Evolutionary conservation across 2,888 invertebrate species (phyloP).

Genomic region (Mechanitis mazaeus): DNA sequence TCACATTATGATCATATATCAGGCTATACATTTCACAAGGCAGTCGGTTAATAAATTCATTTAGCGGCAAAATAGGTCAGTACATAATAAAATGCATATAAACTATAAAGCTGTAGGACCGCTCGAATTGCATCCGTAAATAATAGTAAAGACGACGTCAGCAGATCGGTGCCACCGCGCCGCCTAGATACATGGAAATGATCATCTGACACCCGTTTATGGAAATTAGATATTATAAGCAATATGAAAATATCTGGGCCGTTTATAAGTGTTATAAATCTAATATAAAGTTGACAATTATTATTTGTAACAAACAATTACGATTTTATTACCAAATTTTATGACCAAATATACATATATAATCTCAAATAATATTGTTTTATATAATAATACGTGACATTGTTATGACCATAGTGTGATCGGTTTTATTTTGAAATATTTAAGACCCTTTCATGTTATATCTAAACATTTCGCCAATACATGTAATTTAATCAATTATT

Average conservation of each 20-base stretch:
- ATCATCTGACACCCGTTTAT: background rate
- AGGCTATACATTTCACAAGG: constrained; percentile 20
- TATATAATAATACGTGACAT: no score
- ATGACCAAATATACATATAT: no score
- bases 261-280: background rate
- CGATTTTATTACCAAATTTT: no score
- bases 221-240: background rate
- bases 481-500: no score
- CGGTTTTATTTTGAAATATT: no score
- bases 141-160: constrained; percentile 27
- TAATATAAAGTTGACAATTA: no score
- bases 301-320: background rate
- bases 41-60: constrained; percentile 22
- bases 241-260: background rate
- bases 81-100: constrained; percentile 27
- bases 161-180: constrained; percentile 27
- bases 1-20: constrained; percentile 9
- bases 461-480: no score
- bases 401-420: no score
- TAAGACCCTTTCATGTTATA: no score
- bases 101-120: constrained; percentile 27
- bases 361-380: no score
- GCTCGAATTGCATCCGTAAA: constrained; percentile 31
- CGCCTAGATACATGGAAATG: constrained; percentile 39
- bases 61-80: constrained; percentile 25